Base-by-base conservation (phyloP, 2,797 vertebrate genomes). In the Neostethus bicornis region DNA sequence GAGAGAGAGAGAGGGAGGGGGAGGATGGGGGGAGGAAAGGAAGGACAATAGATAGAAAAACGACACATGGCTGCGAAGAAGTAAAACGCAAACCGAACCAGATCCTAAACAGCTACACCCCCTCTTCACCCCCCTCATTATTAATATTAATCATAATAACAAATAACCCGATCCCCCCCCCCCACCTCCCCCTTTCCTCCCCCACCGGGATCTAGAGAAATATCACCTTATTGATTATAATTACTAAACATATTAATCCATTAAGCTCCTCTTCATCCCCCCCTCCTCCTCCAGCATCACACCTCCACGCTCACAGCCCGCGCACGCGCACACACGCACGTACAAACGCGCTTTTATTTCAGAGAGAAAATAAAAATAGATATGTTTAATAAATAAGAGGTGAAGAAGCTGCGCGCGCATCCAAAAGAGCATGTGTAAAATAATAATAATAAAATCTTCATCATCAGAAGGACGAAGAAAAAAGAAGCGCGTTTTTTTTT, bases 31-130 rank as follows among this genome's bases (percentile, higher is more conserved):
- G 60, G 79, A 81, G 70, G 72, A 55, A 66, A 73, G 26, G 45
- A 74, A 87, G 88, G 87, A 91, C 90, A 91, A 91, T 89, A 87
- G 88, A 85, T n/a, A n/a, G n/a, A n/a, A n/a, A 79, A 74, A 75
- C 79, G 80, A 89, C 84, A 87, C 90, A 86, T 89, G 89, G 88
- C 80, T 59, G 58, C 20, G 60, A 67, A 63, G 55, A 5, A 49
- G 59, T 44, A 38, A 28, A 43, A 38, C 4, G 7, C 4, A 34
- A 52, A 52, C 12, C 12, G 17, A 1, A 23, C 49, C 31, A 28
- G n/a, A n/a, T n/a, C n/a, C n/a, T n/a, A n/a, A n/a, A n/a, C n/a
- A n/a, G n/a, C n/a, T n/a, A n/a, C n/a, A n/a, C n/a, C n/a, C n/a
- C n/a, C n/a, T n/a, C n/a, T n/a, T n/a, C n/a, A n/a, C n/a, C n/a